A percentile compares a stretch with the other conserved stretches of the same genome.
phyloP scores from a whole-genome alignment of 2,888 invertebrate species.

The Euzetes globulus region DNA sequence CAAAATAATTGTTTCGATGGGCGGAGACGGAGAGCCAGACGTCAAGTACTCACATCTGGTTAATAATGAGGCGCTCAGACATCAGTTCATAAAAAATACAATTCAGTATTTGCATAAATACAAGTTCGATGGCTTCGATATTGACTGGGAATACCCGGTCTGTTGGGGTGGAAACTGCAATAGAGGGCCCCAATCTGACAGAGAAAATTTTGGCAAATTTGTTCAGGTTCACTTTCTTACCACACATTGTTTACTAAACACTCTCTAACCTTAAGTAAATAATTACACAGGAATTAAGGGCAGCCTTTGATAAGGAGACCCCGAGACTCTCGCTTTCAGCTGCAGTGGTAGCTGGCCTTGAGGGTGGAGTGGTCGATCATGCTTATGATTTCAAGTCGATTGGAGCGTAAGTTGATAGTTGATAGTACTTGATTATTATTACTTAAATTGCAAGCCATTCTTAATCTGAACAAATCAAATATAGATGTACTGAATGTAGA shows the following conservation, averaged over 20 bases:
- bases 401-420: not conserved
- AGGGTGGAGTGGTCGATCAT: not conserved
- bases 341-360: not conserved
- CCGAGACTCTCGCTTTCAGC: not conserved
- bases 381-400: not conserved
- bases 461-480: too few species aligned
- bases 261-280: too few species aligned
- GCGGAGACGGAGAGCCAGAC: not conserved
- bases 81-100: not conserved
- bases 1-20: not conserved
- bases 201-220: conserved; percentile 1
- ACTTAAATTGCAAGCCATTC: too few species aligned
- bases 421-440: not conserved
- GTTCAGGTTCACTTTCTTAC: not conserved
- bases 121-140: not conserved
- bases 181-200: not conserved
- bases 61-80: not conserved
- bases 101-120: not conserved
- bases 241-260: too few species aligned
- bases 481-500: too few species aligned
- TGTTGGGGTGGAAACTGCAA: conserved; percentile 2
- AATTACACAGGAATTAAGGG: conserved; percentile 3
- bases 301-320: not conserved
- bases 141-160: conserved; percentile 21
- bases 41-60: not conserved